Percentiles rank a stretch among this genome's conserved stretches.
Conservation (phyloP, 2,113 vertebrate species). For the Heterotilapia buettikoferi region DNA sequence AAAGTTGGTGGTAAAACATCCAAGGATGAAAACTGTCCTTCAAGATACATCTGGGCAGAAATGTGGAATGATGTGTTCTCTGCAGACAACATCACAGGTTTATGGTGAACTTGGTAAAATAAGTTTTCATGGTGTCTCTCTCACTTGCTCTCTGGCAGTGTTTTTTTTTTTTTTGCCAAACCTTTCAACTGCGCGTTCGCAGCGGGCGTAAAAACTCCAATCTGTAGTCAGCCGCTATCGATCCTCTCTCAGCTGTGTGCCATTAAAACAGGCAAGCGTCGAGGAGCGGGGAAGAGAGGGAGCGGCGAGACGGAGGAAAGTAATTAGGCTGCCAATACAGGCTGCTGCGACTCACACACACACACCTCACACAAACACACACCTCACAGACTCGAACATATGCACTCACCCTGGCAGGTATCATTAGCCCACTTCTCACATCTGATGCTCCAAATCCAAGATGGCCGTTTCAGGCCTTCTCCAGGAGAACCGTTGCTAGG, state of each 20-base stretch:
- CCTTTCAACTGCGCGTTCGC: not conserved
- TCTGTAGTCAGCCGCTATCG: not conserved
- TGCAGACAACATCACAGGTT: not conserved
- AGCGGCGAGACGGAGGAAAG: not conserved
- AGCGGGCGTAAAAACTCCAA: not conserved
- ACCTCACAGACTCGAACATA: not conserved
- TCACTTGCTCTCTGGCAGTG: not conserved
- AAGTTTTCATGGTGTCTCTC: not conserved
- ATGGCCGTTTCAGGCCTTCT: slow-evolving; percentile 57
- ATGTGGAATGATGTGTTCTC: not conserved
- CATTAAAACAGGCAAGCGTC: slow-evolving; percentile 2
- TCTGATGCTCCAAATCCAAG: slow-evolving; percentile 66
- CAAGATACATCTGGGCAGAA: not conserved
- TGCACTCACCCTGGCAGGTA: slow-evolving; percentile 29
- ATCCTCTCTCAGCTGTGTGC: slow-evolving; percentile 19
- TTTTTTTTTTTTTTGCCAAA: not conserved
- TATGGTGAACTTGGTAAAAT: not conserved
- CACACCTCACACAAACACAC: not conserved
- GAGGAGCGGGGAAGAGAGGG: not conserved
- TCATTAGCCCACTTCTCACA: slow-evolving; percentile 56
- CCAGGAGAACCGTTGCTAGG: slow-evolving; percentile 61
- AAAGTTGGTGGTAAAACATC: not conserved
- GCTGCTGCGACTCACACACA: not conserved
- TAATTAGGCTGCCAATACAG: slow-evolving; percentile 19
- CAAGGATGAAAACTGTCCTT: not conserved